These are phyloP conservation scores for Yponomeuta evonymella DNA, from an alignment of 2,888 invertebrate species.

Conservation along the genomic window DNA sequence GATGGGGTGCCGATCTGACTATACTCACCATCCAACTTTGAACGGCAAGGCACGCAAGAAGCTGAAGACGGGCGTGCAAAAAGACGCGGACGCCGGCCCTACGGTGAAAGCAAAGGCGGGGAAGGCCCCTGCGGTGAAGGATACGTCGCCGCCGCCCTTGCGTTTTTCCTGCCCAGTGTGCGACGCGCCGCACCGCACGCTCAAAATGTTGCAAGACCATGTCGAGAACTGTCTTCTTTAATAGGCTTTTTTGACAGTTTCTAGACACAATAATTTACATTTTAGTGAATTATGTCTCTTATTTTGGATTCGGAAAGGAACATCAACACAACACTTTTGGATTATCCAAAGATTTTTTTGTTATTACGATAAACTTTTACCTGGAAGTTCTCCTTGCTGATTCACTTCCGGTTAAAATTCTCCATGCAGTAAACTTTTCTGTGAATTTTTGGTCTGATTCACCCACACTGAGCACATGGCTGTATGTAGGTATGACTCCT, in stretches of 20 bases:
- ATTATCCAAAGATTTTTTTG: no score
- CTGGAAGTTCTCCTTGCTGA: no score
- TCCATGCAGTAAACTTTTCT: no score
- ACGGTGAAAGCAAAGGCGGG: not conserved
- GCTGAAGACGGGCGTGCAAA: slow-evolving; percentile 36
- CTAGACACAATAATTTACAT: no score
- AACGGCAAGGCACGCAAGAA: slow-evolving; percentile 46
- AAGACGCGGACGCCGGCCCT: not conserved
- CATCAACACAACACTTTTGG: no score
- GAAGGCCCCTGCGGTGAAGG: slow-evolving; percentile 19
- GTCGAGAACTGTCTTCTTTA: slow-evolving; percentile 64
- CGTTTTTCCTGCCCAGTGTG: slow-evolving; percentile 77
- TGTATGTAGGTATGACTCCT: no score
- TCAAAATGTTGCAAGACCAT: slow-evolving; percentile 73
- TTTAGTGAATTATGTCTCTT: no score
- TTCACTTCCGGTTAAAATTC: no score
- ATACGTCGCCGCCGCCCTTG: slow-evolving; percentile 55
- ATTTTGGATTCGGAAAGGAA: no score
- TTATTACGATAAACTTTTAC: no score
- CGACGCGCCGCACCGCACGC: slow-evolving; percentile 64
- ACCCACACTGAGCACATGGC: no score
- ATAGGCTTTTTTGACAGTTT: slow-evolving; percentile 15
- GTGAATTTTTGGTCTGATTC: no score
- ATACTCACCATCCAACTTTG: not conserved
- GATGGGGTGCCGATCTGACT: not conserved